Evolutionary conservation across 2,797 vertebrate species (phyloP), one percentile per base, ranked within the genome.

Genomic region (Anomalospiza imberbis): DNA sequence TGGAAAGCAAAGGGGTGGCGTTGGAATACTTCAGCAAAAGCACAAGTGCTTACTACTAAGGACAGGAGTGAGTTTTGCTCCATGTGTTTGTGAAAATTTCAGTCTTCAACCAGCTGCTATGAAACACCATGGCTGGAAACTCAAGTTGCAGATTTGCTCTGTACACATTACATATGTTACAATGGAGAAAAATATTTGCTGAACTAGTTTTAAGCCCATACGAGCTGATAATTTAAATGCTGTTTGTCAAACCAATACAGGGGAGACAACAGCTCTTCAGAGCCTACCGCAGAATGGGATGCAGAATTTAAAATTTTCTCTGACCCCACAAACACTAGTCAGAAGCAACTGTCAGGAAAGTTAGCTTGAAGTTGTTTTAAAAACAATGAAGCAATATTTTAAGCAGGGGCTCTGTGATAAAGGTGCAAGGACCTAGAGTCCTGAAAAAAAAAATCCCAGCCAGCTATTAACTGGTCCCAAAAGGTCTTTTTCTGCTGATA

Each of bases 141-240:
- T 45, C 63, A 73, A 89, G 31, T 42, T 85, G 83, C 40, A 94
- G 72, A 62, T 87, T 73, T 40, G 67, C 50, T 80, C 78, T 74
- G 81, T 40, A 76, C 78, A 82, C 63, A 34, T 28, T 36, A 67
- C 31, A 75, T 19, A n/a, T 76, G 42, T 61, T 65, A 87, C 71
- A n/a, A 14, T 28, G 60, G 77, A 73, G 61, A 76, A 95, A 86
- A 90, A 24, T 78, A 89, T 85, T 84, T 92, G 88, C 91, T 94
- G 86, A 82, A 92, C 42, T 63, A 32, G 75, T 91, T 92, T 85
- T 67, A 67, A 79, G 81, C 36, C 57, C 78, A 77, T 44, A 51
- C 0, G 0, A 63, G 61, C 72, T 74, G 87, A 40, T 74, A 93
- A 89, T 74, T 83, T 74, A 54, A 82, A 74, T 51, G 58, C 22